These are phyloP conservation scores for Acanthosepion esculentum DNA, from an alignment of 2,888 invertebrate species.

Conservation along the genomic window DNA sequence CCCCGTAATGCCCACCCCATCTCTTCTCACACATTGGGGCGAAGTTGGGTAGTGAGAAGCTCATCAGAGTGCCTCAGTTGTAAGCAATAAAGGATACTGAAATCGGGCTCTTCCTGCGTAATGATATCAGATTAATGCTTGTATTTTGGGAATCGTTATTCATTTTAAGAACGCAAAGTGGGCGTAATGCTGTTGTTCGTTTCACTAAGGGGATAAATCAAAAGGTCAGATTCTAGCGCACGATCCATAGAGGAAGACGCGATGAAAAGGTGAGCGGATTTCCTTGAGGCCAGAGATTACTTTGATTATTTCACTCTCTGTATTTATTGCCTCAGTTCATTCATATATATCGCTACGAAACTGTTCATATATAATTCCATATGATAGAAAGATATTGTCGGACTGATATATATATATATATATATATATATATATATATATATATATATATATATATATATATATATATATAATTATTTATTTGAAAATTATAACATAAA, in stretches of 20 bases:
- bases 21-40: not conserved
- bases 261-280: not conserved
- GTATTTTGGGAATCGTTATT: constrained; percentile 8
- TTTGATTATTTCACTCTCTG: not conserved
- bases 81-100: not conserved
- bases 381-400: not conserved
- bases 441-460: no score
- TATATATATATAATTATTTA: not conserved
- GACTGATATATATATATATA: not conserved
- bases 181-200: not conserved
- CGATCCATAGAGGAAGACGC: not conserved
- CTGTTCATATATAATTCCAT: not conserved
- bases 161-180: not conserved
- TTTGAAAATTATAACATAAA: no score
- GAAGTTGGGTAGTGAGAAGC: not conserved
- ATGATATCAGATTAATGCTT: not conserved
- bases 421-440: no score
- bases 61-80: not conserved
- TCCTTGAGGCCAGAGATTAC: not conserved
- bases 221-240: not conserved
- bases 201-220: not conserved
- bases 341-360: not conserved
- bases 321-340: not conserved
- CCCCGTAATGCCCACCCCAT: not conserved
- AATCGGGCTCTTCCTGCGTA: not conserved